Conservation (phyloP, 2,888 invertebrate genomes). For the Panopea generosa region DNA sequence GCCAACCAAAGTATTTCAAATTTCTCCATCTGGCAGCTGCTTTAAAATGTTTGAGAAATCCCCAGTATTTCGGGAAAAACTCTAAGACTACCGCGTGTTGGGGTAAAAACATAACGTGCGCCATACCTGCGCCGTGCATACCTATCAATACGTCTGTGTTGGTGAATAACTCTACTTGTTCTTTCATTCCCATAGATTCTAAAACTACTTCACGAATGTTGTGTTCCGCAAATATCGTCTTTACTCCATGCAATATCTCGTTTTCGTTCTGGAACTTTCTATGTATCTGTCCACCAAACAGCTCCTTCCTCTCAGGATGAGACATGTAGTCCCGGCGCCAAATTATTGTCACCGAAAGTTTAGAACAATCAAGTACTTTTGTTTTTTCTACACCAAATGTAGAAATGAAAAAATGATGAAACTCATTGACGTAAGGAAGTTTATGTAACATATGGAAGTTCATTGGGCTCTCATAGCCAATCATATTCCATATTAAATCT, state of each 20-base stretch:
- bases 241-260: conserved; percentile 31
- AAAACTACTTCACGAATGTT: conserved; percentile 28
- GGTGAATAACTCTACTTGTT: conserved; percentile 46
- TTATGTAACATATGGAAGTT: conserved; percentile 42
- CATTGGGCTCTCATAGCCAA: conserved; percentile 62
- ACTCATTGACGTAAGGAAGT: conserved; percentile 42
- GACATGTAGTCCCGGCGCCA: conserved; percentile 53
- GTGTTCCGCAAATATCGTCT: conserved; percentile 21
- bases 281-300: conserved; percentile 41
- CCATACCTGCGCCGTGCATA: conserved; percentile 64
- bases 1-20: conserved; percentile 55
- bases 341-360: conserved; percentile 39
- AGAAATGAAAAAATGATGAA: conserved; percentile 44
- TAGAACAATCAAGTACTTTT: conserved; percentile 40
- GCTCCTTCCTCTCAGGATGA: conserved; percentile 45
- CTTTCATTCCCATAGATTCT: conserved; percentile 49
- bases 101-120: conserved; percentile 53
- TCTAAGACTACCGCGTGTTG: conserved; percentile 56
- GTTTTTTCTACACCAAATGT: conserved; percentile 24
- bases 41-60: conserved; percentile 52
- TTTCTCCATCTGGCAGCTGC: conserved; percentile 56
- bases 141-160: conserved; percentile 57
- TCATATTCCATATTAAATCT: conserved; percentile 53
- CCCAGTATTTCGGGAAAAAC: conserved; percentile 58
- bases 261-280: conserved; percentile 56